phyloP scores from a whole-genome alignment of 2,888 invertebrate species.

The Spodoptera picta region DNA sequence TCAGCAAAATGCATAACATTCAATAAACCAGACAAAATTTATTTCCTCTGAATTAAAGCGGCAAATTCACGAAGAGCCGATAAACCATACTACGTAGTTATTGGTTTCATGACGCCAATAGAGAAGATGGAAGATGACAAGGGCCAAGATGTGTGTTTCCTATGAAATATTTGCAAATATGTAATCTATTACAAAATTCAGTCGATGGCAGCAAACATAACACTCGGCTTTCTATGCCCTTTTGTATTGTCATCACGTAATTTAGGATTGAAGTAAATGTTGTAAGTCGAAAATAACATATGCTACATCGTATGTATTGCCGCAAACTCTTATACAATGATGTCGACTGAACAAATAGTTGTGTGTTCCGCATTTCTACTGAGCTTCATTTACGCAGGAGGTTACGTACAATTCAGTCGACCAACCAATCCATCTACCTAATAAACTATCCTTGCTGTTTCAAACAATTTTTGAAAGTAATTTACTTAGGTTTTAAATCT shows the following conservation, averaged over 20 bases:
- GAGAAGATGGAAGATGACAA: neutral
- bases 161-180: conserved; percentile 28
- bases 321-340: conserved; percentile 88
- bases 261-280: conserved; percentile 85
- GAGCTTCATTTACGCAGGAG: conserved; percentile 84
- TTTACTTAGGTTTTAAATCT: conserved; percentile 5
- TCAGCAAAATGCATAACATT: too few species aligned
- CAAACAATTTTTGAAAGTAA: conserved; percentile 38
- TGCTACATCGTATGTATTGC: conserved; percentile 81
- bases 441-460: conserved; percentile 55
- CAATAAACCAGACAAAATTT: too few species aligned
- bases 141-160: conserved; percentile 1
- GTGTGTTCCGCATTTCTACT: conserved; percentile 88
- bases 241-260: conserved; percentile 84
- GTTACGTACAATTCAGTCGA: conserved; percentile 76
- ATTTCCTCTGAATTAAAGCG: too few species aligned
- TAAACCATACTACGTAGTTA: too few species aligned
- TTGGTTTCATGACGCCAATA: too few species aligned
- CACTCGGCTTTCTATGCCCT: conserved; percentile 69
- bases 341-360: conserved; percentile 87
- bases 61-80: too few species aligned
- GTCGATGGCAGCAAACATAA: conserved; percentile 47
- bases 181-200: conserved; percentile 51
- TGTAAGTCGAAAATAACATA: conserved; percentile 87
- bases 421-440: conserved; percentile 64